A percentile compares a stretch with the other conserved stretches of the same genome.
Conservation (phyloP, 2,888 invertebrate species). For the Polylopha cassiicola region DNA sequence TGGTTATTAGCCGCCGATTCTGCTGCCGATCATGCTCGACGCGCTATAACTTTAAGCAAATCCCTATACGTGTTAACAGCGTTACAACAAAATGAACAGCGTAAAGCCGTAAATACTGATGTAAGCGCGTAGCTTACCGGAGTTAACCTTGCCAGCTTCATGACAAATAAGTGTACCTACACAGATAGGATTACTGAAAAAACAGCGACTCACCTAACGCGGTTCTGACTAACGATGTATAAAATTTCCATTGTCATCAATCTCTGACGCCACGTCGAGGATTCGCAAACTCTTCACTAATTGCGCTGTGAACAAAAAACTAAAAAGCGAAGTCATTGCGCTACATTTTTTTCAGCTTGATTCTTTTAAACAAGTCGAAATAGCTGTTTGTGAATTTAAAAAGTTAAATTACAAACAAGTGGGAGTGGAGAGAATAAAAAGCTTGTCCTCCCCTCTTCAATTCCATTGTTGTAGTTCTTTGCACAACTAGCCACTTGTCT, state of each 20-base stretch:
- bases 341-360: conserved; percentile 65
- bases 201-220: conserved; percentile 71
- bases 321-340: conserved; percentile 70
- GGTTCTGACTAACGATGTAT: conserved; percentile 74
- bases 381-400: conserved; percentile 31
- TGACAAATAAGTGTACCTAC: conserved; percentile 57
- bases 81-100: conserved; percentile 24
- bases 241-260: conserved; percentile 78
- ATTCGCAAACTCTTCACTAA: conserved; percentile 75
- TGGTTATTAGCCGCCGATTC: conserved; percentile 50
- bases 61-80: conserved; percentile 21
- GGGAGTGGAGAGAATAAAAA: conserved; percentile 3
- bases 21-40: conserved; percentile 37
- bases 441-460: conserved; percentile 8
- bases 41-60: conserved; percentile 20
- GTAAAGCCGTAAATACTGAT: conserved; percentile 34
- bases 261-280: conserved; percentile 73
- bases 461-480: conserved; percentile 2
- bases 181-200: conserved; percentile 67
- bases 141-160: conserved; percentile 43
- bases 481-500: conserved; percentile 5
- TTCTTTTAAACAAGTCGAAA: conserved; percentile 50
- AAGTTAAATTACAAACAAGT: conserved; percentile 18
- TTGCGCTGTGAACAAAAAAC: conserved; percentile 76
- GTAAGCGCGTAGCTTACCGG: conserved; percentile 39